A percentile compares a stretch with the other conserved stretches of the same genome.
Conservation (phyloP, 2,888 invertebrate species). For the Orthonychiurus folsomi region DNA sequence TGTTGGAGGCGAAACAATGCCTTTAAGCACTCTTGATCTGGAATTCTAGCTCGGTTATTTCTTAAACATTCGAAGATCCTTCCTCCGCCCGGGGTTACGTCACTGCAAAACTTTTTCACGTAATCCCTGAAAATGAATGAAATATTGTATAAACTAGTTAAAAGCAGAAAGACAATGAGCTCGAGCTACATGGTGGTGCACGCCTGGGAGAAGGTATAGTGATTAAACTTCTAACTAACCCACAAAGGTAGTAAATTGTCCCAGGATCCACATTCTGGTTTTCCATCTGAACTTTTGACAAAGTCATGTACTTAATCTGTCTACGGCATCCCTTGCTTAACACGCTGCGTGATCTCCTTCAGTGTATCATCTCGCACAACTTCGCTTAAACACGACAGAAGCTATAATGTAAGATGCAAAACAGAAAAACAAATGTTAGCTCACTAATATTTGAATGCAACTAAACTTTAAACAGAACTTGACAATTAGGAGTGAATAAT, state of each 20-base stretch:
- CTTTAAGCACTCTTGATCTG: constrained; percentile 58
- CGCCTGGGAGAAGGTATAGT: no score
- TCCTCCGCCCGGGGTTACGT: constrained; percentile 66
- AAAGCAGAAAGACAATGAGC: neutral
- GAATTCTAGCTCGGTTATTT: constrained; percentile 5
- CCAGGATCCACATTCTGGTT: constrained; percentile 72
- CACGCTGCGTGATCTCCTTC: constrained; percentile 61
- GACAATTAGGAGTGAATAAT: no score
- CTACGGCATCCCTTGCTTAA: constrained; percentile 82
- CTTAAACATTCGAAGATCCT: constrained; percentile 76
- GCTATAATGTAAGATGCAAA: constrained; percentile 48
- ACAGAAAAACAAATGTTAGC: no score
- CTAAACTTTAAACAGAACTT: no score
- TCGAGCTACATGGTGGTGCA: neutral
- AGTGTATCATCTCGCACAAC: constrained; percentile 83
- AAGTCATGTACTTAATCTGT: constrained; percentile 79
- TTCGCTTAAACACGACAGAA: constrained; percentile 79
- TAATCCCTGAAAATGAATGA: constrained; percentile 81
- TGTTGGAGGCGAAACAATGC: constrained; percentile 78
- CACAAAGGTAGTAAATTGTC: constrained; percentile 42
- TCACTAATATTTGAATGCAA: no score
- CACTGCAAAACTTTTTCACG: constrained; percentile 64
- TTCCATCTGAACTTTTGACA: constrained; percentile 70
- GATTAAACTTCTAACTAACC: no score
- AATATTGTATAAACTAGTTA: constrained; percentile 50